Percentiles rank a stretch among this genome's conserved stretches.
Conservation (phyloP, 64 coral and sea anemone genomes). For the Porites australiensis region DNA sequence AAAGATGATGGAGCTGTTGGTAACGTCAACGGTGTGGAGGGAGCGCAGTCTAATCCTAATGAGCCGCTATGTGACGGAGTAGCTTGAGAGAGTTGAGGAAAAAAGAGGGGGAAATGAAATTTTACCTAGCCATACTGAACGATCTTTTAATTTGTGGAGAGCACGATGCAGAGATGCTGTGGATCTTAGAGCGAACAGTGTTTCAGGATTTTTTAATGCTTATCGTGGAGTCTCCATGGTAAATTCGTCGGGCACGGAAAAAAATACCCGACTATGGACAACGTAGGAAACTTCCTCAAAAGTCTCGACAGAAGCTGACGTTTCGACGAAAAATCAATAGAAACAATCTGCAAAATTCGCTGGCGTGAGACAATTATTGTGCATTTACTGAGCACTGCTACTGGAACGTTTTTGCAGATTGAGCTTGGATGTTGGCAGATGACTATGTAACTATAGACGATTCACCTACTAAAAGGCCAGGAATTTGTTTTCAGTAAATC, state of each 20-base stretch:
- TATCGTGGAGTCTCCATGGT: neutral
- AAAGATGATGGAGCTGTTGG: conserved; percentile 31
- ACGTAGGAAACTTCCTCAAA: neutral
- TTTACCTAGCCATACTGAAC: neutral
- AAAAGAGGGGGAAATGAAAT: neutral
- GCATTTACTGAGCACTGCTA: neutral
- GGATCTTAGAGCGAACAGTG: conserved; percentile 3
- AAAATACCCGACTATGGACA: neutral
- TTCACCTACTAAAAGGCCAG: neutral
- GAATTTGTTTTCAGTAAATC: conserved; percentile 15
- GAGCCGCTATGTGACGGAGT: conserved; percentile 63
- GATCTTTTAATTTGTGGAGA: conserved; percentile 37
- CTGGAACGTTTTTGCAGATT: neutral
- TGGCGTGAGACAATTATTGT: neutral
- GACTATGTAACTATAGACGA: neutral
- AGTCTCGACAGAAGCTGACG: neutral
- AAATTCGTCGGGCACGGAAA: neutral
- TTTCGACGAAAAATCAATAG: neutral
- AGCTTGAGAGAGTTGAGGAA: neutral
- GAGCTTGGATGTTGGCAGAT: neutral
- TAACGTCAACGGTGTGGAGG: conserved; percentile 63
- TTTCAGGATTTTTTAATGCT: conserved; percentile 9
- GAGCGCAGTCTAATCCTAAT: neutral
- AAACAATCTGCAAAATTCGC: conserved; percentile 15
- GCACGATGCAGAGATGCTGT: neutral